Conservation (phyloP, 2,888 invertebrate genomes). For the Temnothorax rugatulus region DNA sequence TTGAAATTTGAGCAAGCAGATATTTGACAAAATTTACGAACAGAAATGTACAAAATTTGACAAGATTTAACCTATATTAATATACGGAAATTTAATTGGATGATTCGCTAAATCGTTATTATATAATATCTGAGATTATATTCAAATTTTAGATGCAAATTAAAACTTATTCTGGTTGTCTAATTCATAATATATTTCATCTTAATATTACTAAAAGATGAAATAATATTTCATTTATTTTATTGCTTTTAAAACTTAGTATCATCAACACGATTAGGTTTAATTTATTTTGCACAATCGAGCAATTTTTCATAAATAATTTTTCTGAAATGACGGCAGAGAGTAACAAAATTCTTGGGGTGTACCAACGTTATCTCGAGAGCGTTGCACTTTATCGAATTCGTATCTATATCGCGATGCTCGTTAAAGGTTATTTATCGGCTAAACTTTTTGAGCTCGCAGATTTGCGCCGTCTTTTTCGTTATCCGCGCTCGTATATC, state of each 20-base stretch:
- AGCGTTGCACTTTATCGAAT: conserved; percentile 53
- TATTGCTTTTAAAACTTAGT: background rate
- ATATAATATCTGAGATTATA: conserved; percentile 8
- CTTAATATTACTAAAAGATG: background rate
- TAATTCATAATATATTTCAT: background rate
- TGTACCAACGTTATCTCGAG: conserved; percentile 18
- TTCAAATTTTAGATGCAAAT: background rate
- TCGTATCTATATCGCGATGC: conserved; percentile 48
- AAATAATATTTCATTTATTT: background rate
- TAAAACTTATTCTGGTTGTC: background rate
- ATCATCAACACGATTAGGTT: background rate
- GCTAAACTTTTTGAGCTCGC: conserved; percentile 59
- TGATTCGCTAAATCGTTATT: background rate
- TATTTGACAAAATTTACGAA: conserved; percentile 14
- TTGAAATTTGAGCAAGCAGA: conserved; percentile 18
- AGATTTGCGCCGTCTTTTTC: conserved; percentile 71
- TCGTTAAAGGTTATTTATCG: conserved; percentile 78
- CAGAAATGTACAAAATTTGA: conserved; percentile 18
- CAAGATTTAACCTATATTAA: conserved; percentile 12
- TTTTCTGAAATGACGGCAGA: background rate
- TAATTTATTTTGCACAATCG: background rate
- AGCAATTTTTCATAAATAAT: conserved; percentile 21
- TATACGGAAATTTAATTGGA: conserved; percentile 18
- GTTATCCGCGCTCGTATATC: conserved; percentile 77
- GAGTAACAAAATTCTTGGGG: conserved; percentile 9